Conservation (phyloP, 2,888 invertebrate genomes). For the Tolmerus cingulatus region DNA sequence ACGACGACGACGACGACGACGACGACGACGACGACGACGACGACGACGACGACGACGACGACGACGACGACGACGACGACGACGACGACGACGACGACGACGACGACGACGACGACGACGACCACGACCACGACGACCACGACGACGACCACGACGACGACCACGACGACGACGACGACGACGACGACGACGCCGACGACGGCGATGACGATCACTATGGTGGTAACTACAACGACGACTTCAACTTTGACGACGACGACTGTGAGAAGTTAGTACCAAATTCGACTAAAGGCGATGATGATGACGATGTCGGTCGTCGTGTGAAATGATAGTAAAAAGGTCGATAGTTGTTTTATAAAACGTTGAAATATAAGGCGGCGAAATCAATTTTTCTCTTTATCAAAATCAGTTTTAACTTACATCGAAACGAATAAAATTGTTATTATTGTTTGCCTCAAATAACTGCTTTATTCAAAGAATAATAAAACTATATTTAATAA, state of each 20-base stretch:
- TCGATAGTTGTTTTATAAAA: not conserved
- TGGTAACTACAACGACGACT: not conserved
- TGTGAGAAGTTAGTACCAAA: not conserved
- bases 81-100: not conserved
- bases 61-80: not conserved
- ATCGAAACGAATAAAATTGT: not conserved
- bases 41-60: not conserved
- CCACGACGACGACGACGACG: not conserved
- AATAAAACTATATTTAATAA: too few relatives aligned
- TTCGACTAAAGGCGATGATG: not conserved
- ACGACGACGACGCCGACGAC: not conserved
- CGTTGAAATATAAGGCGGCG: not conserved
- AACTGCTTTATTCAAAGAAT: too few relatives aligned
- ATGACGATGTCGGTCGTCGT: not conserved
- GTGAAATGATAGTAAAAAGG: not conserved
- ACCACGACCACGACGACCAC: not conserved
- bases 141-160: not conserved
- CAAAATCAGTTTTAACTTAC: slow-evolving; percentile 37
- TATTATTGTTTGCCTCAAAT: too few relatives aligned
- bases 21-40: not conserved
- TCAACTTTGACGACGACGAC: not conserved
- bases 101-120: not conserved
- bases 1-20: not conserved
- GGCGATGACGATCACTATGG: not conserved
- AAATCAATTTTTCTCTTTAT: not conserved